These are phyloP conservation scores for Melanotaenia pygmaea DNA, from an alignment of 2,797 vertebrate species.

Conservation along the genomic window DNA sequence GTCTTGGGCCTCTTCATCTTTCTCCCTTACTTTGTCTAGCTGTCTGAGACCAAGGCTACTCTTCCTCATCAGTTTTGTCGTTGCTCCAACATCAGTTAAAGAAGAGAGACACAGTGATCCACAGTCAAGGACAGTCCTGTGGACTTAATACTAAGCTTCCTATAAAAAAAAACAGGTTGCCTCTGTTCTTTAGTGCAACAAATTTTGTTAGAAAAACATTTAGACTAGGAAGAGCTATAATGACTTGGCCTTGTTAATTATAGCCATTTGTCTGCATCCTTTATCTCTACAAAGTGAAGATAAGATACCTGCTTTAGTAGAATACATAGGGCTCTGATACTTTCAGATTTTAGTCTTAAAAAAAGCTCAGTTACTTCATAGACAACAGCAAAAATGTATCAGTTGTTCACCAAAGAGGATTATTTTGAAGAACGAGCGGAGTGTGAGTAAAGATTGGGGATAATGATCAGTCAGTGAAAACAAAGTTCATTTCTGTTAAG, in stretches of 20 bases:
- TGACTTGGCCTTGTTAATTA: slow-evolving; percentile 1
- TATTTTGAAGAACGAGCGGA: neutral
- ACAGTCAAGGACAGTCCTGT: slow-evolving; percentile 9
- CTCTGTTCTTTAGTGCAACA: slow-evolving; percentile 14
- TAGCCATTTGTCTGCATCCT: neutral
- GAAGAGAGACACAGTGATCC: slow-evolving; percentile 6
- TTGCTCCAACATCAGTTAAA: slow-evolving; percentile 29
- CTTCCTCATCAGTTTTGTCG: neutral
- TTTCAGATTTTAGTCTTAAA: neutral
- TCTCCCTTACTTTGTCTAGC: slow-evolving; percentile 10
- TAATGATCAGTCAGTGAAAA: slow-evolving; percentile 25
- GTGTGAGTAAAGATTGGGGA: neutral
- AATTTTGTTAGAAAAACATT: slow-evolving; percentile 14
- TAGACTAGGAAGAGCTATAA: neutral
- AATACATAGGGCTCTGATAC: slow-evolving; percentile 18
- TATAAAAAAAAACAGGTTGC: slow-evolving; percentile 12
- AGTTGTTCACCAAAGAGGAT: slow-evolving; percentile 29
- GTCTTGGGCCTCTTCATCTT: slow-evolving; percentile 6
- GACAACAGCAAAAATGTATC: slow-evolving; percentile 26
- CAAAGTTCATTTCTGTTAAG: slow-evolving; percentile 24
- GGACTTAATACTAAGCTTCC: slow-evolving; percentile 12
- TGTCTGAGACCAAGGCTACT: slow-evolving; percentile 18
- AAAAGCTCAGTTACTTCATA: slow-evolving; percentile 1
- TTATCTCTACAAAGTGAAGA: neutral
- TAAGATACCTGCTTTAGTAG: neutral